These are phyloP conservation scores for Drymodes brunneopygia DNA, from an alignment of 2,113 vertebrate genomes.

Conservation along the genomic window DNA sequence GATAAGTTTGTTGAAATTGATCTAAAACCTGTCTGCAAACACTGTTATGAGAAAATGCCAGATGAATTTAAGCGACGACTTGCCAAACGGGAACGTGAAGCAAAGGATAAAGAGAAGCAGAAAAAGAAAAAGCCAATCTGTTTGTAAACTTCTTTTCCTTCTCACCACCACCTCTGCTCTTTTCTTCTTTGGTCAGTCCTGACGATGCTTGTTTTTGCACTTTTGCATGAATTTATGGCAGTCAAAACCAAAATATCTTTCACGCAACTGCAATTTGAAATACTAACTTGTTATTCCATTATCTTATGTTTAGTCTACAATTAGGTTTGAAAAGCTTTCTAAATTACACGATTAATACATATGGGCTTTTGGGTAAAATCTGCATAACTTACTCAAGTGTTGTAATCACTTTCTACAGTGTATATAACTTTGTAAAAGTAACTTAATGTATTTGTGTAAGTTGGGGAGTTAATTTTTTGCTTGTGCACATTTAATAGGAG, in stretches of 20 bases:
- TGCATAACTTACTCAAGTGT: background rate
- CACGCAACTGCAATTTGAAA: background rate
- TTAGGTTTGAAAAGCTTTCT: background rate
- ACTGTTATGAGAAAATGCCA: constrained; percentile 96
- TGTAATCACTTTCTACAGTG: background rate
- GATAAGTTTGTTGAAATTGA: constrained; percentile 99
- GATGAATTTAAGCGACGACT: constrained; percentile 93
- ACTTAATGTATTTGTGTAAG: background rate
- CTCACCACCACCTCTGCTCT: constrained; percentile 61
- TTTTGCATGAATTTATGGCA: constrained; percentile 14
- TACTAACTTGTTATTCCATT: background rate
- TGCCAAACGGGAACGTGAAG: constrained; percentile 88
- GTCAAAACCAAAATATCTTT: background rate
- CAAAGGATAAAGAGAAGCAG: constrained; percentile 87
- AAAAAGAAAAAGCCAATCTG: constrained; percentile 96
- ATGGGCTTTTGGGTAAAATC: background rate
- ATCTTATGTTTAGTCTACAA: background rate
- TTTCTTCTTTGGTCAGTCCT: constrained; percentile 85
- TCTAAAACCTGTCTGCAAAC: constrained; percentile 97
- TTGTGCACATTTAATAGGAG: background rate
- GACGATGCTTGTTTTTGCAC: constrained; percentile 9
- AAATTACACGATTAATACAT: background rate
- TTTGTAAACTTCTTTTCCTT: constrained; percentile 80
- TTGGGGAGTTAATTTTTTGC: background rate
- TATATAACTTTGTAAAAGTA: background rate